Evolutionary conservation across 2,113 vertebrate genomes (phyloP).

Genomic region (Hyaena hyaena): DNA sequence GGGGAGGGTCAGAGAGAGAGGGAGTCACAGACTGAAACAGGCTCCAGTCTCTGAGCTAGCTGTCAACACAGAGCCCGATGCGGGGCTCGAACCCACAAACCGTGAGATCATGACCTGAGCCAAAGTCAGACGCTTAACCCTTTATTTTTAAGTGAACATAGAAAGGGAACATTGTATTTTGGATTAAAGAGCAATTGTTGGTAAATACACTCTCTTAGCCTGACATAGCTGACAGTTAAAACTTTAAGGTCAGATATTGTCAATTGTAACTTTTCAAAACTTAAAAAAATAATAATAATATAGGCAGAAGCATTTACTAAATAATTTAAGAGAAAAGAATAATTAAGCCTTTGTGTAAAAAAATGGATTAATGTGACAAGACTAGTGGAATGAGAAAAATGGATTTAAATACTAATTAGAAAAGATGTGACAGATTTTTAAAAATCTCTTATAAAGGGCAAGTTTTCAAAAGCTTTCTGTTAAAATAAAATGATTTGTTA

Average conservation of each 20-base stretch:
- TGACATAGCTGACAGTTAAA: background rate
- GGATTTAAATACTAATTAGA: slow-evolving; percentile 11
- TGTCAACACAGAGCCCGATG: too few species aligned
- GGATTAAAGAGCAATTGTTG: background rate
- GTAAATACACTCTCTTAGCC: slow-evolving; percentile 8
- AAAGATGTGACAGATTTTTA: background rate
- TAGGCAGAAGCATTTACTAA: background rate
- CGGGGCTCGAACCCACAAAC: too few species aligned
- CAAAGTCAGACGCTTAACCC: too few species aligned
- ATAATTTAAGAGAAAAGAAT: slow-evolving; percentile 12
- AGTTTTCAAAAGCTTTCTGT: slow-evolving; percentile 14
- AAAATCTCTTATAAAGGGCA: slow-evolving; percentile 14
- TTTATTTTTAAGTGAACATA: slow-evolving; percentile 41
- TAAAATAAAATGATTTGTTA: background rate
- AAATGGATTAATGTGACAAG: background rate
- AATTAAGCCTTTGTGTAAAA: background rate
- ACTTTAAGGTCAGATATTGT: background rate
- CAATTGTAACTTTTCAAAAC: background rate
- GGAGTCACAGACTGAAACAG: too few species aligned
- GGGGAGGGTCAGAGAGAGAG: too few species aligned
- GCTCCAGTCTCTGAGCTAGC: too few species aligned
- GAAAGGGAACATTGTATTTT: slow-evolving; percentile 5
- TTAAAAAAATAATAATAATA: background rate
- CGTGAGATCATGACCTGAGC: too few species aligned
- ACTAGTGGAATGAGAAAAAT: background rate